Conservation (phyloP, 1,140 invertebrate species). For the Bombus ignitus region DNA sequence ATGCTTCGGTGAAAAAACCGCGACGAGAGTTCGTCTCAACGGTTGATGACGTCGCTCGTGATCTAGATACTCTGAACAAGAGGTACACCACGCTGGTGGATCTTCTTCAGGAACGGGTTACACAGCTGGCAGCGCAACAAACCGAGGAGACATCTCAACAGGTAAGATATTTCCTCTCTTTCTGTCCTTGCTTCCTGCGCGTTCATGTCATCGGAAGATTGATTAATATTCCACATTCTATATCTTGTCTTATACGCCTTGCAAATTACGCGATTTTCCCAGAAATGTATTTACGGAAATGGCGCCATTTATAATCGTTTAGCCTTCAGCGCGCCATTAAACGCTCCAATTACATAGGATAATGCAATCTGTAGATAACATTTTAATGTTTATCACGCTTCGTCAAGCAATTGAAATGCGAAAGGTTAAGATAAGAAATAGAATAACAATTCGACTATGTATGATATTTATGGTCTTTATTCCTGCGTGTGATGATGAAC, state of each 20-base stretch:
- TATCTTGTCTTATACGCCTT: background rate
- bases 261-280: background rate
- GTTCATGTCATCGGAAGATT: background rate
- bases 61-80: conserved; percentile 93
- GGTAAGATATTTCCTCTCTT: conserved; percentile 74
- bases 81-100: conserved; percentile 90
- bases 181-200: background rate
- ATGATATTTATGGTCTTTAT: background rate
- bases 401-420: too few species aligned
- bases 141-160: conserved; percentile 80
- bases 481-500: background rate
- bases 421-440: background rate
- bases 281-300: background rate
- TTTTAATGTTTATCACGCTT: background rate
- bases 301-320: background rate
- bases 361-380: background rate
- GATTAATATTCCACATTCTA: background rate
- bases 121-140: conserved; percentile 79
- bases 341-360: background rate
- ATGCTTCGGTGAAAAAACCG: conserved; percentile 83
- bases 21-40: conserved; percentile 79
- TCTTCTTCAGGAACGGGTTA: conserved; percentile 86
- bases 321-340: background rate
- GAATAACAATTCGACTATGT: background rate
- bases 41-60: conserved; percentile 91